Evolutionary conservation across 2,113 vertebrate genomes (phyloP), one percentile per base, ranked within the genome.

Genomic region (Pseudonaja textilis): DNA sequence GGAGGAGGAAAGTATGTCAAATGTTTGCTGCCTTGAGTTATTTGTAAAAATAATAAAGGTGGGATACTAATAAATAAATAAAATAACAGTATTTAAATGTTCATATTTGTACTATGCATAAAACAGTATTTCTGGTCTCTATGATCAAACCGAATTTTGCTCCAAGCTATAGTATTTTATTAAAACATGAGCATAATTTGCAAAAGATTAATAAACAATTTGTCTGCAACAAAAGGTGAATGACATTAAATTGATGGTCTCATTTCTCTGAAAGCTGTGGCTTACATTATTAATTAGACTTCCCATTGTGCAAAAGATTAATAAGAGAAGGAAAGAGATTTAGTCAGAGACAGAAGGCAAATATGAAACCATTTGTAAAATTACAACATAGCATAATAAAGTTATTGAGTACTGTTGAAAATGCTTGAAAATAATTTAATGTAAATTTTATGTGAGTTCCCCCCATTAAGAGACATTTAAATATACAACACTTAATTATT

Each of bases 161-260:
- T 14, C 55, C 54, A 64, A 91, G 45, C 9, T n/a, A 47, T 26
- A 56, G 54, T 88, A 22, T 90, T 4, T 12, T 89, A 89, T 42
- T 88, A 91, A 93, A 87, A 74, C 55, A 55, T 42, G 10, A 74
- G 10, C 5, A 47, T 57, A 69, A 94, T 90, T 1, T 81, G 74
- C 18, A 42, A 81, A 42, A 81, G 34, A 42, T 22, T 81, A 81
- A 81, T 81, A 81, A 81, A 81, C 34, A 92, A 90, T 95, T 93
- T 92, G 45, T 94, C 87, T 85, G 91, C 94, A 95, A 95, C 94
- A 96, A 96, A 97, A 96, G 90, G 95, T 96, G 93, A 96, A 97
- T 85, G 88, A 93, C 61, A 85, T 55, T 34, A 87, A 93, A 74
- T 87, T 86, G 59, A 93, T 34, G 92, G 93, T 94, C 91, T 95